A percentile compares a stretch with the other conserved stretches of the same genome.
Conservation (phyloP, 2,113 vertebrate genomes). For the Mus spicilegus region DNA sequence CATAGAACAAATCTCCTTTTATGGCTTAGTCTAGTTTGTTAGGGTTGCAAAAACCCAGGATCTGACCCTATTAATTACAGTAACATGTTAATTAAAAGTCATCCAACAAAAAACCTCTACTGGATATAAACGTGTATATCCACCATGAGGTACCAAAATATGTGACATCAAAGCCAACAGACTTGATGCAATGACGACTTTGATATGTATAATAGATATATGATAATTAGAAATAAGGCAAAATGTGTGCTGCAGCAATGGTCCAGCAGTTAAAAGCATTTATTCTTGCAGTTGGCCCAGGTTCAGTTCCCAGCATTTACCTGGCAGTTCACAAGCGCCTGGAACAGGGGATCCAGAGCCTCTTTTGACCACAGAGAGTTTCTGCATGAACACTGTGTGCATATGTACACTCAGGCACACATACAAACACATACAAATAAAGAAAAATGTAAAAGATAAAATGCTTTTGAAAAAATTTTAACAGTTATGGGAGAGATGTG, state of each 20-base stretch:
- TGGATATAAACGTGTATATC: not conserved
- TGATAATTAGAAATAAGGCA: not conserved
- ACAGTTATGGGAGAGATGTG: not conserved
- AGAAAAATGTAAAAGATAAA: not conserved
- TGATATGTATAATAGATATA: not conserved
- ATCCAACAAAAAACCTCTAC: not conserved
- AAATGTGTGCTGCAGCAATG: not conserved
- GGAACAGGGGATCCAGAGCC: too few species aligned
- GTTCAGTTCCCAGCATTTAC: not conserved
- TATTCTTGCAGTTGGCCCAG: not conserved
- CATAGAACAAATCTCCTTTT: not conserved
- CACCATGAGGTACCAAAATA: not conserved
- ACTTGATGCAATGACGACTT: not conserved
- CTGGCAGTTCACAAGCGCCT: not conserved
- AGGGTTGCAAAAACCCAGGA: not conserved
- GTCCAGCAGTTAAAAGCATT: not conserved
- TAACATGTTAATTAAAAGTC: slow-evolving; percentile 5
- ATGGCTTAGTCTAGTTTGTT: not conserved
- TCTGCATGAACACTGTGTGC: not conserved
- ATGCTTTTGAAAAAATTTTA: not conserved
- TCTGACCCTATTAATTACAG: not conserved
- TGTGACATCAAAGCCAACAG: not conserved
- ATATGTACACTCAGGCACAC: not conserved
- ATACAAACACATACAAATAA: not conserved
- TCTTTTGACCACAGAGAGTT: not conserved